phyloP scores from a whole-genome alignment of 1,140 invertebrate species.

The Drosophila grimshawi region DNA sequence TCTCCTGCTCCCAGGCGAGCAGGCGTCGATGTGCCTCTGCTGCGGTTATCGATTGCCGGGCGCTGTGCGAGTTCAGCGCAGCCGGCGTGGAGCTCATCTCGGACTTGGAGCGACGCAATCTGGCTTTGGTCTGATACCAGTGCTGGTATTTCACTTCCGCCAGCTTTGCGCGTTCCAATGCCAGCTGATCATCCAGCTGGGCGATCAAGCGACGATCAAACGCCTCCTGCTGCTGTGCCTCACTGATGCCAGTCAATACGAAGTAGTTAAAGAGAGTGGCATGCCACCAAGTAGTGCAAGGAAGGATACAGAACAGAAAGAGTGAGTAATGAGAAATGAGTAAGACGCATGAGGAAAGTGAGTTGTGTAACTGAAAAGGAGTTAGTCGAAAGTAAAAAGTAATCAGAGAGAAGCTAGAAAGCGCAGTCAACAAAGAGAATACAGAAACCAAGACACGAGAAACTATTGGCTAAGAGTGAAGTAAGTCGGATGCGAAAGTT shows the following conservation, averaged over 20 bases:
- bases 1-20: slow-evolving; percentile 23
- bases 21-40: slow-evolving; percentile 4
- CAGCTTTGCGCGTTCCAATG: slow-evolving; percentile 5
- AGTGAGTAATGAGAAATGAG: neutral
- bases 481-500: neutral
- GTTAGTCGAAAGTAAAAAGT: too few species aligned
- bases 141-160: slow-evolving; percentile 21
- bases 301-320: too few species aligned
- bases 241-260: neutral
- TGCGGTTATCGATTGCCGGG: neutral
- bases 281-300: too few species aligned
- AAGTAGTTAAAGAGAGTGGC: neutral
- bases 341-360: too few species aligned
- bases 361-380: too few species aligned
- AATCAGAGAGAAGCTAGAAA: too few species aligned
- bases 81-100: slow-evolving; percentile 3
- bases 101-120: slow-evolving; percentile 18
- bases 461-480: too few species aligned
- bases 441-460: too few species aligned
- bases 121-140: slow-evolving; percentile 18
- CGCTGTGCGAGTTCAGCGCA: neutral
- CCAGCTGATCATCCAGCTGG: neutral
- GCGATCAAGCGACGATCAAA: neutral
- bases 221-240: slow-evolving; percentile 10
- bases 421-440: too few species aligned